Percentiles rank a stretch among this genome's conserved stretches.
phyloP scores from a whole-genome alignment of 1,140 invertebrate species.

The Drosophila pallidifrons region DNA sequence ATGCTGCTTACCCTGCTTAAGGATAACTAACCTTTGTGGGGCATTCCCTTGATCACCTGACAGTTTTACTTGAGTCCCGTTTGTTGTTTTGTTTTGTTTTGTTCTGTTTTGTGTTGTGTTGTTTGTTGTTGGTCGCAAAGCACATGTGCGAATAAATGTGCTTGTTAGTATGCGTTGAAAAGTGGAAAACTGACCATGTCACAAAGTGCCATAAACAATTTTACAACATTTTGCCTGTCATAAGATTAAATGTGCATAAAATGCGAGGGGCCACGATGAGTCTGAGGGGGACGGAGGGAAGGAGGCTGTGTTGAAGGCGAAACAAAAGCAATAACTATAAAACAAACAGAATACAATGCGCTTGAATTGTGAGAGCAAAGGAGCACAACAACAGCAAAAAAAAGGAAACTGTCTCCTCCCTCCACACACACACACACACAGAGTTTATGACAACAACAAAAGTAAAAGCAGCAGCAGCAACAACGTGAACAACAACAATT shows the following conservation, averaged over 20 bases:
- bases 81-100: constrained; percentile 24
- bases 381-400: constrained; percentile 26
- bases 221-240: constrained; percentile 81
- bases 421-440: constrained; percentile 9
- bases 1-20: neutral
- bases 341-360: constrained; percentile 79
- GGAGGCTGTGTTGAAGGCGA: constrained; percentile 50
- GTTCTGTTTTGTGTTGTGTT: no score
- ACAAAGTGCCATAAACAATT: constrained; percentile 80
- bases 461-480: constrained; percentile 30
- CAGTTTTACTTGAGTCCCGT: constrained; percentile 33
- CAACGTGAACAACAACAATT: constrained; percentile 30
- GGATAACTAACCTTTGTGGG: neutral
- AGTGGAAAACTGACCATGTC: constrained; percentile 76
- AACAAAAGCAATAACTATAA: constrained; percentile 83
- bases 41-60: constrained; percentile 24
- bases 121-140: constrained; percentile 20
- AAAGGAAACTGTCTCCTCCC: neutral
- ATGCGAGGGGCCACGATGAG: constrained; percentile 12
- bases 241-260: constrained; percentile 83
- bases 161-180: constrained; percentile 35
- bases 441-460: constrained; percentile 38
- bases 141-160: constrained; percentile 41
- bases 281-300: constrained; percentile 2
- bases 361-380: constrained; percentile 60